These are phyloP conservation scores for Barbus barbus DNA, from an alignment of 2,113 vertebrate genomes.

Conservation along the genomic window DNA sequence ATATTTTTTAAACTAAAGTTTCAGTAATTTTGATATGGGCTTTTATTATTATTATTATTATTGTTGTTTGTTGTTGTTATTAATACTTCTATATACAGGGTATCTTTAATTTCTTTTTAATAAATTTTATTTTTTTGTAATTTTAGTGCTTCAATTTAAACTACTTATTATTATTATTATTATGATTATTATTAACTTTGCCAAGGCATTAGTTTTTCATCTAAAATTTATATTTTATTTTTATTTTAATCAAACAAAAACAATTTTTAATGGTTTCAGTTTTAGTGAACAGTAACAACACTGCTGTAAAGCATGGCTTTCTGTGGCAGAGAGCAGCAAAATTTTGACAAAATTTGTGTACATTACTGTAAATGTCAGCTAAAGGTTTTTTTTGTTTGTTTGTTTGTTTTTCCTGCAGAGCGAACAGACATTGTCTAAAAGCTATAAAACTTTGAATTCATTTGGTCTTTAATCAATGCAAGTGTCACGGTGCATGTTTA, in stretches of 20 bases:
- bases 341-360: background rate
- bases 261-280: no score
- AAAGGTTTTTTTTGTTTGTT: background rate
- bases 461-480: background rate
- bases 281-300: background rate
- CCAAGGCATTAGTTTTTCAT: no score
- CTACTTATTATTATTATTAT: no score
- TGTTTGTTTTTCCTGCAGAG: background rate
- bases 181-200: background rate
- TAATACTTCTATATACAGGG: no score
- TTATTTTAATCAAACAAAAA: no score
- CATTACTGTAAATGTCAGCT: background rate
- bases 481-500: background rate
- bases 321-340: no score
- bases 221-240: no score
- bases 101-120: background rate
- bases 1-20: background rate
- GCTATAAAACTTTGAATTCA: background rate
- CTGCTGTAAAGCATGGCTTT: background rate
- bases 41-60: background rate
- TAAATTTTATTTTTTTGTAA: background rate
- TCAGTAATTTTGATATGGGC: background rate
- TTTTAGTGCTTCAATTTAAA: no score
- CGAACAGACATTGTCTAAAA: background rate
- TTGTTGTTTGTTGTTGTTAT: no score